Percentiles rank a stretch among this genome's conserved stretches.
These are phyloP conservation scores for Parauchenoglanis punctatus DNA, from an alignment of 2,797 vertebrate species.

Conservation along the genomic window DNA sequence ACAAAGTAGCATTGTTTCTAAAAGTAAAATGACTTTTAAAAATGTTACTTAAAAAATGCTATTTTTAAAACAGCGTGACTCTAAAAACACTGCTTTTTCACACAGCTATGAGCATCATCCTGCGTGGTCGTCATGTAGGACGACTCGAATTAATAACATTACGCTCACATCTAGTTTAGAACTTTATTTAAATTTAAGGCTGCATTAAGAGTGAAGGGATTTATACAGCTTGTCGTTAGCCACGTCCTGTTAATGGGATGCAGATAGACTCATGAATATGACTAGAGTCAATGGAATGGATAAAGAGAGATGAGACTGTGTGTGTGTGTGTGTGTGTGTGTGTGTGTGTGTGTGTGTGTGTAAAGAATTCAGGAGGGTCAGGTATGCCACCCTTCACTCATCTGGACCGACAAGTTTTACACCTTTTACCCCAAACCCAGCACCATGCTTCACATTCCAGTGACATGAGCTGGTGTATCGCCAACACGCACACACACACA, in stretches of 20 bases:
- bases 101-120: neutral
- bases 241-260: conserved; percentile 2
- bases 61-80: neutral
- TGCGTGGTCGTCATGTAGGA: rapidly evolving
- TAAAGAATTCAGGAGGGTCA: neutral
- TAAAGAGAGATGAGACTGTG: neutral
- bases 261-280: neutral
- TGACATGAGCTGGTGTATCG: conserved; percentile 50
- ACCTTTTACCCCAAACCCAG: conserved; percentile 52
- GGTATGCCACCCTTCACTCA: conserved; percentile 55
- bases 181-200: neutral
- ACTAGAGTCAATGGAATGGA: conserved; percentile 1
- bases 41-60: neutral
- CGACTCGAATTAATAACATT: neutral
- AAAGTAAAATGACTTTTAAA: too few relatives aligned
- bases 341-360: conserved; percentile 14
- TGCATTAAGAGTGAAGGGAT: neutral
- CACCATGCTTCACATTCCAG: conserved; percentile 65
- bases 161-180: neutral
- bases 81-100: neutral
- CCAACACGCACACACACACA: neutral
- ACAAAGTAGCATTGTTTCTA: too few relatives aligned
- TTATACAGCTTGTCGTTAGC: neutral
- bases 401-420: conserved; percentile 72
- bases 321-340: conserved; percentile 20